Conservation (phyloP, 2,113 vertebrate species). For the Indicator maculatus region DNA sequence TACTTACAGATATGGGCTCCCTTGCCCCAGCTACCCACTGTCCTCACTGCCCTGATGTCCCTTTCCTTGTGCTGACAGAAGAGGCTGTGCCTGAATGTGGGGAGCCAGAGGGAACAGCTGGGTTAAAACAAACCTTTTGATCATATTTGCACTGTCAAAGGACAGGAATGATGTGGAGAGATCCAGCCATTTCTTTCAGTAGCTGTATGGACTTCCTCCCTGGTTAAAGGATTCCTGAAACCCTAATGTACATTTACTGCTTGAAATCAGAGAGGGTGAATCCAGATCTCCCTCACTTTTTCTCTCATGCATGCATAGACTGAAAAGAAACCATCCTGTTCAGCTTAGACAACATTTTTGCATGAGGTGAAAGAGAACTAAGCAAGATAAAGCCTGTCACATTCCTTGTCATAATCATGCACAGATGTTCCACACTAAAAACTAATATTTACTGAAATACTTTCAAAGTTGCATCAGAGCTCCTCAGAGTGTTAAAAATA, state of each 20-base stretch:
- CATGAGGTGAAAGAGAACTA: not conserved
- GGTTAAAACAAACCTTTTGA: not conserved
- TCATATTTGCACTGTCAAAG: not conserved
- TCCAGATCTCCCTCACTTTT: not conserved
- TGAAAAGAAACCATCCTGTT: not conserved
- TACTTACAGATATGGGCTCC: not conserved
- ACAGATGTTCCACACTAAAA: conserved; percentile 62
- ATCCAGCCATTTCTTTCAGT: not conserved
- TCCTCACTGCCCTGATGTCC: rapidly evolving
- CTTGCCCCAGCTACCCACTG: not conserved
- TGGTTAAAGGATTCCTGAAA: not conserved
- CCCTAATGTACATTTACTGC: not conserved
- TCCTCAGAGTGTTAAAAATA: conserved; percentile 61
- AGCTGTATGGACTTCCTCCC: not conserved
- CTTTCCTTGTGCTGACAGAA: not conserved
- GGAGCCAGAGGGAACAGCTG: not conserved
- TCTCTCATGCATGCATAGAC: not conserved
- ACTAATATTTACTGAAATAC: conserved; percentile 63
- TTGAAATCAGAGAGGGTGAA: not conserved
- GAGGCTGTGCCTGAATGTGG: not conserved
- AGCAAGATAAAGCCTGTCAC: conserved; percentile 5
- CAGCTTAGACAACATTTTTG: not conserved
- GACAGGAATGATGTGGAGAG: not conserved
- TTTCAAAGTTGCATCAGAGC: conserved; percentile 59
- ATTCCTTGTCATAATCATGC: not conserved